Conservation (phyloP, 2,113 vertebrate genomes). For the Pachypanchax playfairii region DNA sequence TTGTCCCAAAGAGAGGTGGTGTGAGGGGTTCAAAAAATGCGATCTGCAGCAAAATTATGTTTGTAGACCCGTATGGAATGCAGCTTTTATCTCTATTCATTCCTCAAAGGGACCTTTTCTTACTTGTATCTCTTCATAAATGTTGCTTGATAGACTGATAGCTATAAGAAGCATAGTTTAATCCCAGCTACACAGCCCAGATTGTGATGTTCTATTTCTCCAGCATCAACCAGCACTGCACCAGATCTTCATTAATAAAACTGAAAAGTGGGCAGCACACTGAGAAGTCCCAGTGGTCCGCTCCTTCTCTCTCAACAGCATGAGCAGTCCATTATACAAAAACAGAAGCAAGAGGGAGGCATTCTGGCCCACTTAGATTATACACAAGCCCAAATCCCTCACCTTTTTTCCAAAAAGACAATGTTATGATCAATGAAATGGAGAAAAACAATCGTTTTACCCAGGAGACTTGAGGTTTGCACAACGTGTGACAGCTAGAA, state of each 20-base stretch:
- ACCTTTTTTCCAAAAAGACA: background rate
- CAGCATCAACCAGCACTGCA: background rate
- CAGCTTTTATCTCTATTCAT: background rate
- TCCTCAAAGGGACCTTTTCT: background rate
- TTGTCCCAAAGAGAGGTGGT: no score
- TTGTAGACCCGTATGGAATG: background rate
- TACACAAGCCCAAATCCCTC: background rate
- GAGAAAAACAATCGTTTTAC: background rate
- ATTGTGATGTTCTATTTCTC: background rate
- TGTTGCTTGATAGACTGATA: background rate
- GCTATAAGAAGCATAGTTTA: background rate
- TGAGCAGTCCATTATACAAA: background rate
- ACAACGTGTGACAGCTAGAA: background rate
- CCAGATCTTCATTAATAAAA: background rate
- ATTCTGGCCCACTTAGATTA: background rate
- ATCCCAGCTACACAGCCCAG: background rate
- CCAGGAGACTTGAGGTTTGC: background rate
- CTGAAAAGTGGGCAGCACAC: background rate
- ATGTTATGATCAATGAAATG: background rate
- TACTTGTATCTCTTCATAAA: background rate
- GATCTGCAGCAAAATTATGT: background rate
- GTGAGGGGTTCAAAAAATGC: no score
- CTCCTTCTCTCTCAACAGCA: background rate
- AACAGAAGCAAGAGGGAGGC: background rate
- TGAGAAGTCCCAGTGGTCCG: background rate